These are phyloP conservation scores for Cryptocephalus moraei DNA, from an alignment of 2,888 invertebrate genomes.

Conservation along the genomic window DNA sequence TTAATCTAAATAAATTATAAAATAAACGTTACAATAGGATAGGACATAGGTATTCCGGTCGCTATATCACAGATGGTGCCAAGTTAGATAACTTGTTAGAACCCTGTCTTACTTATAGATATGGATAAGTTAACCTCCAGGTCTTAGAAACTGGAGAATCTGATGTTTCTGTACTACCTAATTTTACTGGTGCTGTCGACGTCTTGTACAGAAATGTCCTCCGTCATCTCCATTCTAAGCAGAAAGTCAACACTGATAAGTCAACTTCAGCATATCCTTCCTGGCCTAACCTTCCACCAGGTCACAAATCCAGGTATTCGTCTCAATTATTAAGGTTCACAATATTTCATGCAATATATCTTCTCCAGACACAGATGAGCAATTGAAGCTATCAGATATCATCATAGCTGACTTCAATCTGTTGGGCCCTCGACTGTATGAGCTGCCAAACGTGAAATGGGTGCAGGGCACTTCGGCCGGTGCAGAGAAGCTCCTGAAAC, in stretches of 20 bases:
- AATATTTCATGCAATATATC: too few species aligned
- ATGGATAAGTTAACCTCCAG: too few species aligned
- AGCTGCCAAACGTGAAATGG: slow-evolving; percentile 36
- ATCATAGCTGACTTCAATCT: slow-evolving; percentile 36
- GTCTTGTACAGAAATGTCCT: slow-evolving; percentile 2
- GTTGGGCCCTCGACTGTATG: slow-evolving; percentile 31
- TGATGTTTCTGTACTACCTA: too few species aligned
- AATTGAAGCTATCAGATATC: slow-evolving; percentile 31
- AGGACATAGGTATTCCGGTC: too few species aligned
- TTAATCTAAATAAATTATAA: too few species aligned
- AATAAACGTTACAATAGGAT: too few species aligned
- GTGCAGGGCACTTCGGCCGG: slow-evolving; percentile 42
- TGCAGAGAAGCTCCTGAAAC: slow-evolving; percentile 28
- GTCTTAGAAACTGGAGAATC: too few species aligned
- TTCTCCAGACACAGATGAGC: slow-evolving; percentile 10
- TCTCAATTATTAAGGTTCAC: background rate
- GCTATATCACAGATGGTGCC: too few species aligned
- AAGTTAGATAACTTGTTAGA: too few species aligned
- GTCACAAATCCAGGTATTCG: slow-evolving; percentile 10
- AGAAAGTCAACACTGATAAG: slow-evolving; percentile 7
- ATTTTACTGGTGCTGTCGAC: too few species aligned
- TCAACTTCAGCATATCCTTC: slow-evolving; percentile 8
- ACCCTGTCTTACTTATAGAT: too few species aligned
- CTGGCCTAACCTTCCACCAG: slow-evolving; percentile 9
- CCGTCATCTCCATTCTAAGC: slow-evolving; percentile 11